A percentile compares a stretch with the other conserved stretches of the same genome.
Evolutionary conservation across 1,140 invertebrate genomes (phyloP).

Genomic region (Drosophila subobscura): DNA sequence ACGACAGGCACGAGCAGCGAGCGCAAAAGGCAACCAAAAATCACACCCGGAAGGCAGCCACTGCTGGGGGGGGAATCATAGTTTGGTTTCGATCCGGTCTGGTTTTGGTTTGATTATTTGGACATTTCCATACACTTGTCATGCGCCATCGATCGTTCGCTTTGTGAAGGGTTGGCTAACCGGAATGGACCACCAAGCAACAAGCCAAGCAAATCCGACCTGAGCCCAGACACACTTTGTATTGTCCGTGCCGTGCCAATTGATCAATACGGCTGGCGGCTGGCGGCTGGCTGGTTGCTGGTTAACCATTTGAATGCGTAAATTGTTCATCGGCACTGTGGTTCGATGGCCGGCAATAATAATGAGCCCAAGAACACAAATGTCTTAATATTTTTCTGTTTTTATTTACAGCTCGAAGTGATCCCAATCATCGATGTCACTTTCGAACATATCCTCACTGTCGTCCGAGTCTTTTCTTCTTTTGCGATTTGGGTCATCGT

Average conservation of each 20-base stretch:
- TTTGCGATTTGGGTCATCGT: not conserved
- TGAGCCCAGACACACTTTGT: slow-evolving; percentile 6
- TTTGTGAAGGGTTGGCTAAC: slow-evolving; percentile 21
- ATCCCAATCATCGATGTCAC: slow-evolving; percentile 44
- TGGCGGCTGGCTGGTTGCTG: slow-evolving; percentile 19
- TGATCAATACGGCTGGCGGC: slow-evolving; percentile 34
- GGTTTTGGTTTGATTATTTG: slow-evolving; percentile 42
- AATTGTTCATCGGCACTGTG: slow-evolving; percentile 47
- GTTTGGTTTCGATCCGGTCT: slow-evolving; percentile 19
- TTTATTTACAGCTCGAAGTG: slow-evolving; percentile 27
- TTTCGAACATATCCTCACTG: slow-evolving; percentile 42
- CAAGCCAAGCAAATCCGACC: slow-evolving; percentile 14
- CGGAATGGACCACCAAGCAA: slow-evolving; percentile 40
- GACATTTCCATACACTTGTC: slow-evolving; percentile 66
- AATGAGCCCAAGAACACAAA: no score
- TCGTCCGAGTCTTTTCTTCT: slow-evolving; percentile 12
- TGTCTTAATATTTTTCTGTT: no score
- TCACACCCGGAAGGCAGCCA: not conserved
- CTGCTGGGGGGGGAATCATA: not conserved
- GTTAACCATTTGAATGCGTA: slow-evolving; percentile 50
- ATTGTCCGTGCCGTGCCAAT: slow-evolving; percentile 37
- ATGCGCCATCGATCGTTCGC: slow-evolving; percentile 30
- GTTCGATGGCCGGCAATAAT: not conserved
- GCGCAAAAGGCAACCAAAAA: not conserved
- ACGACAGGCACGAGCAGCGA: not conserved